These are phyloP conservation scores for Epinephelus awoara DNA, from an alignment of 2,797 vertebrate genomes.

Conservation along the genomic window DNA sequence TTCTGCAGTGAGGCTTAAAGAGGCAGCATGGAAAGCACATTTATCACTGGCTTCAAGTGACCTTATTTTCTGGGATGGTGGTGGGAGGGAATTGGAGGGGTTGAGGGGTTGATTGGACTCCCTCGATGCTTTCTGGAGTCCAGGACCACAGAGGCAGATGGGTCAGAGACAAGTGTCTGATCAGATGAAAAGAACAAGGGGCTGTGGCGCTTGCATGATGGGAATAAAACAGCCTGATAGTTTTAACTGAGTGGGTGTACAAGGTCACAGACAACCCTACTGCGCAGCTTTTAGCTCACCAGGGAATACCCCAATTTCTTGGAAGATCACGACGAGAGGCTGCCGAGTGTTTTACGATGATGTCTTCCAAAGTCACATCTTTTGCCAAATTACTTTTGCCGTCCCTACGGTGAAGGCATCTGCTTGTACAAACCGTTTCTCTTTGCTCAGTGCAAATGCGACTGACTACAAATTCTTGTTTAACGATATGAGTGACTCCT, in stretches of 20 bases:
- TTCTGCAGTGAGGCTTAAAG: constrained; percentile 65
- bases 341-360: constrained; percentile 30
- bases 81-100: constrained; percentile 26
- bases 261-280: constrained; percentile 37
- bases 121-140: constrained; percentile 18
- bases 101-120: constrained; percentile 45
- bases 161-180: constrained; percentile 38
- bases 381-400: constrained; percentile 20
- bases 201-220: constrained; percentile 14
- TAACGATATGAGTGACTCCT: constrained; percentile 24
- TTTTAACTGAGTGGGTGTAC: constrained; percentile 27
- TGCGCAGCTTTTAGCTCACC: constrained; percentile 25
- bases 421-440: constrained; percentile 5
- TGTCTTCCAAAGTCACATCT: constrained; percentile 30
- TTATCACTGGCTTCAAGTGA: constrained; percentile 51
- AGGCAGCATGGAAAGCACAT: constrained; percentile 49
- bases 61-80: constrained; percentile 60
- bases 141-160: constrained; percentile 30
- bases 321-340: neutral
- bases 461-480: constrained; percentile 9
- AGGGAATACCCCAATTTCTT: constrained; percentile 23
- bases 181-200: constrained; percentile 31
- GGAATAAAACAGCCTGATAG: constrained; percentile 31
- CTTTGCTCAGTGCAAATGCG: constrained; percentile 10
- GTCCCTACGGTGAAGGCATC: neutral